These are phyloP conservation scores for Ivindomyrus marchei DNA, from an alignment of 2,113 vertebrate genomes.

Conservation along the genomic window DNA sequence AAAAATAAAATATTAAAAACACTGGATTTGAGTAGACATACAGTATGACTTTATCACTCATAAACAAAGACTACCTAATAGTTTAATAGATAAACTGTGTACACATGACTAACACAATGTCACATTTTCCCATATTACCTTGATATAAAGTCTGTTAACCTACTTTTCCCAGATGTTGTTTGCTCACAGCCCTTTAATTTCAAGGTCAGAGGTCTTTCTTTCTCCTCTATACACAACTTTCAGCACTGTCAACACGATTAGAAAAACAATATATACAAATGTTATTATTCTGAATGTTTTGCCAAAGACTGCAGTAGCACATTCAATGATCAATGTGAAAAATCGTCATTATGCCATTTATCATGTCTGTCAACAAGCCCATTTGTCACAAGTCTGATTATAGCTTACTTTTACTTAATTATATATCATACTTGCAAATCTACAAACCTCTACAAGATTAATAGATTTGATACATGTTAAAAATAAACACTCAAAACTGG, in stretches of 20 bases:
- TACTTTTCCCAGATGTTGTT: neutral
- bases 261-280: neutral
- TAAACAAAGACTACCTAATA: neutral
- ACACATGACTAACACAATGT: neutral
- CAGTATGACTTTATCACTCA: slow-evolving; percentile 8
- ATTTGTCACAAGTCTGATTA: neutral
- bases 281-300: neutral
- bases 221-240: neutral
- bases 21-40: neutral
- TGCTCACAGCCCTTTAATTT: neutral
- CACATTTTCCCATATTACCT: neutral
- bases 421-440: neutral
- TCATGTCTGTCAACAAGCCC: neutral
- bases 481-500: neutral
- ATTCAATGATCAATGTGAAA: neutral
- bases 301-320: neutral
- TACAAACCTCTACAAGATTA: neutral
- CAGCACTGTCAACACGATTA: neutral
- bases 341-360: neutral
- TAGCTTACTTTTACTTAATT: neutral
- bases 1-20: slow-evolving; percentile 5
- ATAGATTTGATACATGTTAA: neutral
- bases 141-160: slow-evolving; percentile 9
- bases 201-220: neutral
- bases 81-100: neutral